These are phyloP conservation scores for Drosophila subobscura DNA, from an alignment of 1,140 invertebrate genomes.

Conservation along the genomic window DNA sequence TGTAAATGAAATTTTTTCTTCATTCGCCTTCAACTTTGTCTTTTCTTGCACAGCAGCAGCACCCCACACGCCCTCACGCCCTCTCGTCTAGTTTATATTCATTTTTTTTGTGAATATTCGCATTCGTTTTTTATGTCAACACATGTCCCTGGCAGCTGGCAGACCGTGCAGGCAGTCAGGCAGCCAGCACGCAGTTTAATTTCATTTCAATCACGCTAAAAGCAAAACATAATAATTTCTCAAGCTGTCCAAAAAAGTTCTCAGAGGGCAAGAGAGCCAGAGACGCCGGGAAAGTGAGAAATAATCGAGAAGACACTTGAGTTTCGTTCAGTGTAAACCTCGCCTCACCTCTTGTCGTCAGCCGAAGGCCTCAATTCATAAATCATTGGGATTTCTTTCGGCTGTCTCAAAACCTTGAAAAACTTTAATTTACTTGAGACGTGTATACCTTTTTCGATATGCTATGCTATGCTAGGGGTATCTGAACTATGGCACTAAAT, in stretches of 20 bases:
- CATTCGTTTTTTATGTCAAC: constrained; percentile 55
- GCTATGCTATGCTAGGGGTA: background rate
- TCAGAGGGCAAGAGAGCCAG: constrained; percentile 1
- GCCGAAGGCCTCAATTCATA: constrained; percentile 35
- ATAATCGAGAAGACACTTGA: constrained; percentile 60
- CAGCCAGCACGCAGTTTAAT: constrained; percentile 63
- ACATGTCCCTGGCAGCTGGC: constrained; percentile 75
- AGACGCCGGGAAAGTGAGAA: constrained; percentile 51
- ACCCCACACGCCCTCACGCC: background rate
- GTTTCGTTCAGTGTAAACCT: background rate
- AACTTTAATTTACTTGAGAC: constrained; percentile 41
- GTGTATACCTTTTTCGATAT: constrained; percentile 6
- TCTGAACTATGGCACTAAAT: background rate
- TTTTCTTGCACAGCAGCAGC: background rate
- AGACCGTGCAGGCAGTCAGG: constrained; percentile 31
- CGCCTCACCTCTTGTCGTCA: too few relatives aligned
- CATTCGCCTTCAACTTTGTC: constrained; percentile 40
- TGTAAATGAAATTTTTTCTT: constrained; percentile 69
- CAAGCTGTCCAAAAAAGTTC: constrained; percentile 58
- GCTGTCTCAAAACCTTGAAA: constrained; percentile 9
- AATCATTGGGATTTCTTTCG: constrained; percentile 60
- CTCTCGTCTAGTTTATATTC: constrained; percentile 67
- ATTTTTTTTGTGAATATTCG: constrained; percentile 34
- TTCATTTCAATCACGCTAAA: constrained; percentile 81
- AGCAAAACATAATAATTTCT: constrained; percentile 81